Evolutionary conservation across 2,888 invertebrate genomes (phyloP).

Genomic region (Mesopsocus fuscifrons): DNA sequence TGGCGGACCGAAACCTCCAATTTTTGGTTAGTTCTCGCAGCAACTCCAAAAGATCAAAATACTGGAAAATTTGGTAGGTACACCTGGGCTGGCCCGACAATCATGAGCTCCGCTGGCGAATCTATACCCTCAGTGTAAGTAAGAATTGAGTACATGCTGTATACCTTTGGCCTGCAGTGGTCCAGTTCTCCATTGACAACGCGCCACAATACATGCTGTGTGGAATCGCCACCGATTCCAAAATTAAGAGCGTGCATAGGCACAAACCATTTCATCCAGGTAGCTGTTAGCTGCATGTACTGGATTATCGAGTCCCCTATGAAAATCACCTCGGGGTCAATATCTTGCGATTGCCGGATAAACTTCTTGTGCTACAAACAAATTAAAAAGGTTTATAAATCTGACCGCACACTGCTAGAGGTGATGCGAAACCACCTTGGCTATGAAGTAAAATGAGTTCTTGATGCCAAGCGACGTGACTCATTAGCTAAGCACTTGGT

Average conservation of each 20-base stretch:
- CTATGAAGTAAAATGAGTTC: neutral
- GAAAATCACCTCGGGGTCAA: conserved; percentile 83
- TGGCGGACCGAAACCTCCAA: too few relatives aligned
- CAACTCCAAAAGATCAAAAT: too few relatives aligned
- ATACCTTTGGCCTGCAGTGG: conserved; percentile 69
- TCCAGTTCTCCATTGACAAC: conserved; percentile 78
- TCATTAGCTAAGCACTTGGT: too few relatives aligned
- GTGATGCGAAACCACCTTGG: neutral
- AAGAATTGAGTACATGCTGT: neutral
- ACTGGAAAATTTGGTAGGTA: too few relatives aligned
- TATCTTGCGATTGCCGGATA: conserved; percentile 64
- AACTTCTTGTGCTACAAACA: conserved; percentile 63
- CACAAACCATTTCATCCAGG: conserved; percentile 80
- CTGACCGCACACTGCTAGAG: too few relatives aligned
- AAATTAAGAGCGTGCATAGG: conserved; percentile 83
- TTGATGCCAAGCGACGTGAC: too few relatives aligned
- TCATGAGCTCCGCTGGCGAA: too few relatives aligned
- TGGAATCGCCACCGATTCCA: conserved; percentile 73
- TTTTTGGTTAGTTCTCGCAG: too few relatives aligned
- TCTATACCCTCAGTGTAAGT: too few relatives aligned
- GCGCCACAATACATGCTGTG: conserved; percentile 80
- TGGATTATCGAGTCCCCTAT: conserved; percentile 78
- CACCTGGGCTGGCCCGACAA: too few relatives aligned
- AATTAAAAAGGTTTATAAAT: conserved; percentile 18
- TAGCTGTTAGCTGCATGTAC: conserved; percentile 61